A percentile compares a stretch with the other conserved stretches of the same genome.
These are phyloP conservation scores for Thymelicus lineola DNA, from an alignment of 2,888 invertebrate genomes.

Conservation along the genomic window DNA sequence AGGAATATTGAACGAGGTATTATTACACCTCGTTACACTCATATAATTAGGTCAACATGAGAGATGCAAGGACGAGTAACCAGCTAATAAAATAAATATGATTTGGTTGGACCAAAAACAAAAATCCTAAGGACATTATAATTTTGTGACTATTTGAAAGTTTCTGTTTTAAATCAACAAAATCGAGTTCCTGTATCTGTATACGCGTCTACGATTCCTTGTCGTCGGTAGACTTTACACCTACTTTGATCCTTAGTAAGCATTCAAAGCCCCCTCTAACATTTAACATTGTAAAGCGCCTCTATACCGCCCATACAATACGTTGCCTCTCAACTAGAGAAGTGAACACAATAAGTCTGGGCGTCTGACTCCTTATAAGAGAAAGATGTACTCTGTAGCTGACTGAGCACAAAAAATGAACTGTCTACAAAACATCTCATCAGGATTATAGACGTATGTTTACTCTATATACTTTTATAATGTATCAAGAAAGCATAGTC, in stretches of 20 bases:
- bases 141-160: too few species aligned
- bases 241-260: not conserved
- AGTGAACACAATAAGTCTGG: conserved; percentile 11
- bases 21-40: too few species aligned
- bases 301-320: not conserved
- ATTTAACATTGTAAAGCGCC: conserved; percentile 1
- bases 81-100: too few species aligned
- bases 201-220: not conserved
- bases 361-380: not conserved
- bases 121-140: too few species aligned
- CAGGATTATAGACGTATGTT: not conserved
- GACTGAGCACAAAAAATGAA: not conserved
- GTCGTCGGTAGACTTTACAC: not conserved
- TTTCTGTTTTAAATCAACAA: not conserved
- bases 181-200: not conserved
- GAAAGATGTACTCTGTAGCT: not conserved
- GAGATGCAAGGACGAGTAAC: too few species aligned
- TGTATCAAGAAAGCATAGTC: too few species aligned
- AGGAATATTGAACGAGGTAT: too few species aligned
- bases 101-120: too few species aligned
- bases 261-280: not conserved
- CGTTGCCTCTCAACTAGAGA: conserved; percentile 1
- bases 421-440: not conserved
- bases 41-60: too few species aligned
- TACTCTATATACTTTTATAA: too few species aligned